Percentiles rank a stretch among this genome's conserved stretches.
These are phyloP conservation scores for Actinia tenebrosa DNA, from an alignment of 64 coral and sea anemone genomes.

Conservation along the genomic window DNA sequence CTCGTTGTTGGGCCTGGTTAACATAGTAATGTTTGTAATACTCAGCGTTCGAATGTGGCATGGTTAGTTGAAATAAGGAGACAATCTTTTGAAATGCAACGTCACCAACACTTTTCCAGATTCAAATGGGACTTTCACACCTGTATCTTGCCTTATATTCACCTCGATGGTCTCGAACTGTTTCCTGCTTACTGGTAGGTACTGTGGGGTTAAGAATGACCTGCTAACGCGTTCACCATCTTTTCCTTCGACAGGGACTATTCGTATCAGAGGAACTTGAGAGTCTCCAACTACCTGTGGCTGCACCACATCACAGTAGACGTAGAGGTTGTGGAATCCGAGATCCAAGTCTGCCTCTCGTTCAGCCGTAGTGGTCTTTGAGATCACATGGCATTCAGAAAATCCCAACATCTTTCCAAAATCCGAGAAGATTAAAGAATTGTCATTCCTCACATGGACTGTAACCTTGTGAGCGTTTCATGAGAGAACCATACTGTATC, in stretches of 20 bases:
- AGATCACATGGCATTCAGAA: not conserved
- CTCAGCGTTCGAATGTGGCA: too few relatives aligned
- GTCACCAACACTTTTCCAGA: not conserved
- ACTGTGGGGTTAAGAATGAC: too few relatives aligned
- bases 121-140: slow-evolving; percentile 16
- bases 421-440: not conserved
- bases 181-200: too few relatives aligned
- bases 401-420: not conserved
- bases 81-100: not conserved
- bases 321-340: not conserved
- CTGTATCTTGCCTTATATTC: slow-evolving; percentile 18
- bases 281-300: not conserved
- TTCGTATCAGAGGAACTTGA: slow-evolving; percentile 1
- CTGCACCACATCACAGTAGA: not conserved
- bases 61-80: too few relatives aligned
- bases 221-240: not conserved
- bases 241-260: not conserved
- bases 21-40: too few relatives aligned
- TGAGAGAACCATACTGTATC: not conserved
- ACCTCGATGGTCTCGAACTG: not conserved
- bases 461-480: too few relatives aligned
- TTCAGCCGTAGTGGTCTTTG: not conserved
- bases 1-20: too few relatives aligned
- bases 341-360: slow-evolving; percentile 11
- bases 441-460: not conserved